These are phyloP conservation scores for Crossaster papposus DNA, from an alignment of 53 echinoderm and acorn worm species.

Conservation along the genomic window DNA sequence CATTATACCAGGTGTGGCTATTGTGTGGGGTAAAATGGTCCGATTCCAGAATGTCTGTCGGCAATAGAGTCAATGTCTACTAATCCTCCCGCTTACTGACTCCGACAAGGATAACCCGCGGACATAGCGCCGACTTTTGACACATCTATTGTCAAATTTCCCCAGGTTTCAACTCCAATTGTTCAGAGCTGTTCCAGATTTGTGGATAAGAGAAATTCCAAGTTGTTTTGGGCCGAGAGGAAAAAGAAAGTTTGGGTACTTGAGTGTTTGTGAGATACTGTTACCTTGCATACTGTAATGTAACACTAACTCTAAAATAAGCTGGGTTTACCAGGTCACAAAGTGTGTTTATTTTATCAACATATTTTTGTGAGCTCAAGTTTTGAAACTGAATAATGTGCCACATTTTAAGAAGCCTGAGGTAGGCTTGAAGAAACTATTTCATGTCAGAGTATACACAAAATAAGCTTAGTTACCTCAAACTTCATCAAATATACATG, in stretches of 20 bases:
- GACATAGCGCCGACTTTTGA: not conserved
- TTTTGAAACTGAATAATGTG: not conserved
- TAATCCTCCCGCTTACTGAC: constrained; percentile 12
- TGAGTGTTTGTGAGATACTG: not conserved
- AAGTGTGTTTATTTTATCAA: constrained; percentile 20
- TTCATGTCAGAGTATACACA: not conserved
- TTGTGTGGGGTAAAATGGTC: not conserved
- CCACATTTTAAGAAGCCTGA: not conserved
- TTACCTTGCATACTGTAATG: not conserved
- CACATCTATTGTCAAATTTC: not conserved
- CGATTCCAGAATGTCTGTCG: not conserved
- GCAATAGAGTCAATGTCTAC: constrained; percentile 6
- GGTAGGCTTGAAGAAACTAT: not conserved
- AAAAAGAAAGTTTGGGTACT: not conserved
- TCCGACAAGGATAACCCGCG: not conserved
- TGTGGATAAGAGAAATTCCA: not conserved
- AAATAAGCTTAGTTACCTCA: not conserved
- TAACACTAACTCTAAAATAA: constrained; percentile 31
- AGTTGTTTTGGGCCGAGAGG: constrained; percentile 24
- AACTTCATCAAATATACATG: not conserved
- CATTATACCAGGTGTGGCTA: constrained; percentile 33
- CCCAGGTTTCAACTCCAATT: not conserved
- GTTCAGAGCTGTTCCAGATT: not conserved
- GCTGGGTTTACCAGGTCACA: not conserved
- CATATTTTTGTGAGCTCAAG: not conserved